Conservation (phyloP, 2,797 vertebrate species). For the Neomorphus geoffroyi region DNA sequence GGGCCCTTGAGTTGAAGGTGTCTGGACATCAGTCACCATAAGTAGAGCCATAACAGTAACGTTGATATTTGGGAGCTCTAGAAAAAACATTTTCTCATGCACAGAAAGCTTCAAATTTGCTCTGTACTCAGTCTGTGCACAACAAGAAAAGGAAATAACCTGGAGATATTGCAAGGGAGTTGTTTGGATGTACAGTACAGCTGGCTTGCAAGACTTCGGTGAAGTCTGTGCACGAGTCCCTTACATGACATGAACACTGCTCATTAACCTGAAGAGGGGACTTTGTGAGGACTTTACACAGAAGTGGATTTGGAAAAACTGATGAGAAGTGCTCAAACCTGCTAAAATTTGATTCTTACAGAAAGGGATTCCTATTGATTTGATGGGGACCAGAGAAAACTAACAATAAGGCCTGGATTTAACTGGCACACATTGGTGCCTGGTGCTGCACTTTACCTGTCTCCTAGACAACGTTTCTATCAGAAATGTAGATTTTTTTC, state of each 20-base stretch:
- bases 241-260: not conserved
- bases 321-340: not conserved
- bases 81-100: not conserved
- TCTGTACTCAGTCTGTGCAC: not conserved
- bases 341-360: not conserved
- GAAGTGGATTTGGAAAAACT: not conserved
- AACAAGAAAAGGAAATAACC: not conserved
- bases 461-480: not conserved
- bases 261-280: not conserved
- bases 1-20: not conserved
- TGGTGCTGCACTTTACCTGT: not conserved
- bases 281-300: not conserved
- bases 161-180: not conserved
- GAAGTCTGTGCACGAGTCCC: rapidly evolving
- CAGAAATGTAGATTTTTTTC: not conserved
- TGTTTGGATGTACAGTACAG: not conserved
- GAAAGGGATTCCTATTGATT: not conserved
- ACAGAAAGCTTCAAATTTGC: not conserved
- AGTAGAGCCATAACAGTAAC: not conserved
- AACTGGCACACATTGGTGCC: not conserved
- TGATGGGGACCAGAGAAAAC: not conserved
- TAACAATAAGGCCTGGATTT: not conserved
- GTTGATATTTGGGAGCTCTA: not conserved
- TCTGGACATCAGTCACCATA: not conserved
- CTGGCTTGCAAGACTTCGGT: no score